Percentiles rank a stretch among this genome's conserved stretches.
These are phyloP conservation scores for Apodemus agrarius DNA, from an alignment of 2,797 vertebrate genomes.

Conservation along the genomic window DNA sequence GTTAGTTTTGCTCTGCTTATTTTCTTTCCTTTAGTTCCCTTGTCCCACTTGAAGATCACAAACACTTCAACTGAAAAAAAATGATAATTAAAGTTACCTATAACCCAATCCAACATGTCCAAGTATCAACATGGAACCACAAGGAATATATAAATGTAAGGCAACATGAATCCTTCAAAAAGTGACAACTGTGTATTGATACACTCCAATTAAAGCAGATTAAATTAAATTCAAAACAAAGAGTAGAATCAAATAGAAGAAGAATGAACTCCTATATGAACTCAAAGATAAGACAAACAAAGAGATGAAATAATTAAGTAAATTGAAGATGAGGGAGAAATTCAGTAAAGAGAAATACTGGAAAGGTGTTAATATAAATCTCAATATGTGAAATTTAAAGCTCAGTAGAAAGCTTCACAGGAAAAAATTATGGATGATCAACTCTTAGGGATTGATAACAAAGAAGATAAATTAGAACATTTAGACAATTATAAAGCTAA, in stretches of 20 bases:
- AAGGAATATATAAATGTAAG: background rate
- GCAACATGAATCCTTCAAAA: background rate
- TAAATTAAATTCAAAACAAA: background rate
- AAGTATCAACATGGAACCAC: background rate
- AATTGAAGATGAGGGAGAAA: background rate
- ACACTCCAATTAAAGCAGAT: background rate
- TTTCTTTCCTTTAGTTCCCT: background rate
- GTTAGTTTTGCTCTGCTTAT: background rate
- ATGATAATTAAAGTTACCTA: background rate
- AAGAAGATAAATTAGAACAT: background rate
- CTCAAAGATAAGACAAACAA: background rate
- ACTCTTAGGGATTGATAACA: background rate
- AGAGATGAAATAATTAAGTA: background rate
- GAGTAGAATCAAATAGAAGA: background rate
- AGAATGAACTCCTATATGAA: background rate
- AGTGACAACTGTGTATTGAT: background rate
- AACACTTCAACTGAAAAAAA: background rate
- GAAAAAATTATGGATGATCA: background rate
- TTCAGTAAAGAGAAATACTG: background rate
- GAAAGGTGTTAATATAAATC: background rate
- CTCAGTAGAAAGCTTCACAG: background rate
- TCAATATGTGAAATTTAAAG: background rate
- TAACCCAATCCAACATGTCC: background rate
- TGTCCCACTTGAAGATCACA: background rate
- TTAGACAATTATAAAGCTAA: background rate